phyloP scores from a whole-genome alignment of 2,888 invertebrate species.

The Deroplatys truncata region DNA sequence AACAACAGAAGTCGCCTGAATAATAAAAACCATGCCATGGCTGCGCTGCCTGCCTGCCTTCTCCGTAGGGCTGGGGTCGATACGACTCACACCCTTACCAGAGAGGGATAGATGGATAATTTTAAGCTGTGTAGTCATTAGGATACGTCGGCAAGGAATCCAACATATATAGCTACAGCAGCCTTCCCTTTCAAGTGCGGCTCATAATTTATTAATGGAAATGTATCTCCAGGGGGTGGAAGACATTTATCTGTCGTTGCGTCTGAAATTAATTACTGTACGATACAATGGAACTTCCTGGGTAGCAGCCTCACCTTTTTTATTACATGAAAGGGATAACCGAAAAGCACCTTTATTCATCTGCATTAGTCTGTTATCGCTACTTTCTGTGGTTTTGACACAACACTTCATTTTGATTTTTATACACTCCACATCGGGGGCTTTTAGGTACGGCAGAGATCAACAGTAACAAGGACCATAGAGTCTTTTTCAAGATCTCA shows the following conservation, averaged over 20 bases:
- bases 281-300: not conserved
- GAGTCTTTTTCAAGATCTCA: no score
- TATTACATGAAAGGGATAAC: not conserved
- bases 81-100: not conserved
- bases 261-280: not conserved
- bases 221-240: not conserved
- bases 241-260: not conserved
- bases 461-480: no score
- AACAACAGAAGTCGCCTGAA: constrained; percentile 29
- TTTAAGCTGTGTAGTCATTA: constrained; percentile 10
- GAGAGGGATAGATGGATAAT: not conserved
- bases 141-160: not conserved
- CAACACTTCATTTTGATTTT: not conserved
- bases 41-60: constrained; percentile 14
- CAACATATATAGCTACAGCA: constrained; percentile 3
- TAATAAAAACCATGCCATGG: constrained; percentile 26
- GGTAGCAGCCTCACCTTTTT: not conserved
- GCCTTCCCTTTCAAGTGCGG: not conserved
- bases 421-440: no score
- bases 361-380: not conserved
- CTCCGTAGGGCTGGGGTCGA: constrained; percentile 7
- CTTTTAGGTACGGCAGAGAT: no score
- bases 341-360: no score
- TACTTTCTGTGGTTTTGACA: not conserved
- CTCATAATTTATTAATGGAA: constrained; percentile 14